Base-by-base conservation (phyloP, 1,140 invertebrate genomes). In the Bactericera cockerelli region DNA sequence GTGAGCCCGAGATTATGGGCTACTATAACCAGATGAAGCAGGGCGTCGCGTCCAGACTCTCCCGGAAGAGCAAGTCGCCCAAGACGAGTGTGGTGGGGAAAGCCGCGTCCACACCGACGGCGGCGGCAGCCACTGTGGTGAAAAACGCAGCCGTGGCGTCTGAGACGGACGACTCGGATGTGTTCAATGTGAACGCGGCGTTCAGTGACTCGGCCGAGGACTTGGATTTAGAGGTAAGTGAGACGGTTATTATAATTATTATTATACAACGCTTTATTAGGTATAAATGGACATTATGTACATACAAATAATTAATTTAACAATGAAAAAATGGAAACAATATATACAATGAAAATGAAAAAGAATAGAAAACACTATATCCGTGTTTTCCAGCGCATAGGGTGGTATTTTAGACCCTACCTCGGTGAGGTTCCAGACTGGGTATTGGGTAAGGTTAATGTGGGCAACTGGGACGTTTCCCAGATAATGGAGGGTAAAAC, bases 1-100 rank as follows among this genome's bases (percentile, higher is more conserved):
- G 86, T 58, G 86, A 89, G 65, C 87, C 87, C 1, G 86, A 87
- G 70, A 82, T 85, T n/a, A 75, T 81, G 59, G 70, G 72, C 3
- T 72, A 67, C 59, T 67, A 70, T 56, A 65, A 72, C 60, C 70
- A 70, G 61, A 64, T 71, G 62, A 70, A 70, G 38, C 63, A 64
- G 55, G 65, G 62, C 26, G 65, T 64, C 16, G 59, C 61, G 1
- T 64, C 63, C 1, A 58, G 62, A 39, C 59, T 62, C 19, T 65
- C 62, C 13, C 56, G 63, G 22, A 62, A 63, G 49, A 59, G 62
- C 11, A 64, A 61, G 72, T 57, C 14, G 42, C 60, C 42, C 58
- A 63, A 61, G 21, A 21, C 55, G 25, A 53, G 19, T 19, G 55
- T 25, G 19, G 59, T 53, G 10, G 33, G 33, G 16, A 36, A 57